These are phyloP conservation scores for Hemiprocne comata DNA, from an alignment of 2,113 vertebrate species.

Conservation along the genomic window DNA sequence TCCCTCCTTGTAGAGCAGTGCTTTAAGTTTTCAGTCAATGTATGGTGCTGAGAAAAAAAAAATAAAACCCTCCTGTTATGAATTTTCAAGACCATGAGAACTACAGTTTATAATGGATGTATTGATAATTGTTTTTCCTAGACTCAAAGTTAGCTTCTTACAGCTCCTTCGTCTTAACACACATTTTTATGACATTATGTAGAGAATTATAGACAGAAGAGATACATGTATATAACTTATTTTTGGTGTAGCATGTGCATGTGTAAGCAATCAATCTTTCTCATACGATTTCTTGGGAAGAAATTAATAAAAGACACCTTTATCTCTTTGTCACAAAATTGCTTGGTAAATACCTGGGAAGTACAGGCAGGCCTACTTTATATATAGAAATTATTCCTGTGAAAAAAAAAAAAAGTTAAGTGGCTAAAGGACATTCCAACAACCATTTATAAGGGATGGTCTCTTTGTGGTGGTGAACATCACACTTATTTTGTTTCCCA, in stretches of 20 bases:
- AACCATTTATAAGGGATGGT: not conserved
- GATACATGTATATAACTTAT: fast-evolving
- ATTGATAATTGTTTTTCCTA: not conserved
- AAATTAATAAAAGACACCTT: not conserved
- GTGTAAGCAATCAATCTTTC: not conserved
- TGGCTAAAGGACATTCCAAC: not conserved
- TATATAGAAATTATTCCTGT: not conserved
- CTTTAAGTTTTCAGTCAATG: not conserved
- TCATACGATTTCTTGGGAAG: not conserved
- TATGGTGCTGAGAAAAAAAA: not conserved
- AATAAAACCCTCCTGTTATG: not conserved
- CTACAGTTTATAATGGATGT: not conserved
- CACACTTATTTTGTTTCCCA: not conserved
- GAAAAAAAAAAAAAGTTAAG: not conserved
- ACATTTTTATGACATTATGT: not conserved
- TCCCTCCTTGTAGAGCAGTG: not conserved
- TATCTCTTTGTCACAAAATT: not conserved
- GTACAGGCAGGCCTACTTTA: not conserved
- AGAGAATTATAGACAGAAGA: not conserved
- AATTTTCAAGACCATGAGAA: not conserved
- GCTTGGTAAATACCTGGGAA: not conserved
- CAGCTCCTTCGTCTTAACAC: not conserved
- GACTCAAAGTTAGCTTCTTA: not conserved
- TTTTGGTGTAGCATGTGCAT: not conserved
- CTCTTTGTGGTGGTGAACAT: not conserved